Evolutionary conservation across 2,797 vertebrate genomes (phyloP), one percentile per base, ranked within the genome.

Genomic region (Ciconia nigra): DNA sequence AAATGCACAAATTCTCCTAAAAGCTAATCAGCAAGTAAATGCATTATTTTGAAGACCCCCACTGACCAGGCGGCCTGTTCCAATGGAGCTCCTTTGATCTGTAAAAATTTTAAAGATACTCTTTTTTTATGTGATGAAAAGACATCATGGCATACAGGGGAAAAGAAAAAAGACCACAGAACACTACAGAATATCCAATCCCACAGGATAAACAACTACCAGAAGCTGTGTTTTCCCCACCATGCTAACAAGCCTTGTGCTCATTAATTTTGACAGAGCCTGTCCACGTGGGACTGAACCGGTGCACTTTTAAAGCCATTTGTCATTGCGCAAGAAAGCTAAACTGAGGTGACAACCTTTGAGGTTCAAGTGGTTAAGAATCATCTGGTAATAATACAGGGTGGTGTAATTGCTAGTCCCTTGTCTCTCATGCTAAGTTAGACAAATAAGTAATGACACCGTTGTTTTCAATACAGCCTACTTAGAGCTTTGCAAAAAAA

Each of bases 91-190:
- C 7, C 39, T 66, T 20, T 18, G 12, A 70, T 7, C 41, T 11
- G 20, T 26, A 84, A 57, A 73, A 39, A 37, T 13, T 15, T 57
- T 35, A 46, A 49, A 37, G 10, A 51, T 35, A 11, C 4, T 73
- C 0, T 35, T 69, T 67, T 66, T 44, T 44, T 19, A 62, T 5
- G 10, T 13, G 37, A 55, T 54, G 21, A 61, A 69, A 89, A 69
- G 9, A 19, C 26, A 51, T 16, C 61, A 29, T 0, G 0, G 31
- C 19, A 18, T n/a, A 20, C 0, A 13, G 17, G 4, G 19, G 6
- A 10, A 41, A 62, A 41, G 15, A 35, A 13, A 51, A 83, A 72
- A 31, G 13, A 8, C 17, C 31, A 39, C 1, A 8, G 28, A 80
- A 77, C 21, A 44, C 11, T 4, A 35, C 5, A 59, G 37, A 58